phyloP scores from a whole-genome alignment of 2,113 vertebrate genomes.

The Pyxicephalus adspersus region DNA sequence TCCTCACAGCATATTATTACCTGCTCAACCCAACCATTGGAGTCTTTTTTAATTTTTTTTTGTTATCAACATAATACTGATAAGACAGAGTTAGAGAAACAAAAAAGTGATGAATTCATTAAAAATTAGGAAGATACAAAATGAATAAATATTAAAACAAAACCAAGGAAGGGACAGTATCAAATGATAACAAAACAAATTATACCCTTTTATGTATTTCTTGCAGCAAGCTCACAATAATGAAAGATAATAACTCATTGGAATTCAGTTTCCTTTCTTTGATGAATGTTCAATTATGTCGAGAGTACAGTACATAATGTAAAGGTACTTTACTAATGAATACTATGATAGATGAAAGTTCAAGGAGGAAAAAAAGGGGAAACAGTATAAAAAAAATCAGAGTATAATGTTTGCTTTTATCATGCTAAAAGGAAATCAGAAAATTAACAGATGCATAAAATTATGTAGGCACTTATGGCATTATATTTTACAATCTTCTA shows the following conservation, averaged over 20 bases:
- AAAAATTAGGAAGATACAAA: background rate
- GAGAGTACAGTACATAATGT: background rate
- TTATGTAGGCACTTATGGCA: too few species aligned
- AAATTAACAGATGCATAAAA: background rate
- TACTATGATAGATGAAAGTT: background rate
- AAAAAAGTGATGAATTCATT: too few species aligned
- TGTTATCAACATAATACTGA: too few species aligned
- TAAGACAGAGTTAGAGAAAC: too few species aligned
- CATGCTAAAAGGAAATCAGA: background rate
- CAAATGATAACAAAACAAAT: background rate
- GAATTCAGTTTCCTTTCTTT: slow-evolving; percentile 11
- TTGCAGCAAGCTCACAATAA: background rate
- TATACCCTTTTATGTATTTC: background rate
- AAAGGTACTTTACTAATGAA: background rate
- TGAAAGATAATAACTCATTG: slow-evolving; percentile 8
- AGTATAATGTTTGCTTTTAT: background rate
- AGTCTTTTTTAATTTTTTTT: too few species aligned
- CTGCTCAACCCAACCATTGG: too few species aligned
- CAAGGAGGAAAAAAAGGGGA: background rate
- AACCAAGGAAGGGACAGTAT: background rate
- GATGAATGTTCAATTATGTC: background rate
- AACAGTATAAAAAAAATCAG: background rate
- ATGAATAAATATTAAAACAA: background rate
- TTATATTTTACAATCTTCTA: too few species aligned
- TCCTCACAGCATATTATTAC: too few species aligned